phyloP scores from a whole-genome alignment of 2,113 vertebrate species.

The Crotalus horridus region DNA sequence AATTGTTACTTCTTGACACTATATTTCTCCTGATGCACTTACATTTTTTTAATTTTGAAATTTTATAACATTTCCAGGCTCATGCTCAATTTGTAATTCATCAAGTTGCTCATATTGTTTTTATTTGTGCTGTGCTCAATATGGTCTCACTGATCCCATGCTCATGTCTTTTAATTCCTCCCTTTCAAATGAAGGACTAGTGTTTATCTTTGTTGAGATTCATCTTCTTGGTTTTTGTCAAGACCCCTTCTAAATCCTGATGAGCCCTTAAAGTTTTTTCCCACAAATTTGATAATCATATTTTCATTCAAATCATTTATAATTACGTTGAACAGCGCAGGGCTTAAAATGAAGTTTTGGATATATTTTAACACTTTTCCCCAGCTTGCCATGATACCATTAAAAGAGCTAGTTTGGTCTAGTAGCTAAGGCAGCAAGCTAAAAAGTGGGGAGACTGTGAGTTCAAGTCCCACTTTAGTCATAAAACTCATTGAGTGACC shows the following conservation, averaged over 20 bases:
- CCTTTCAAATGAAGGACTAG: neutral
- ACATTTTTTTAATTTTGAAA: neutral
- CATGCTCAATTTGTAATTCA: neutral
- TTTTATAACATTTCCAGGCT: neutral
- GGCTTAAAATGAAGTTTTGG: neutral
- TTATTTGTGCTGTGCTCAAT: neutral
- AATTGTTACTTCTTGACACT: neutral
- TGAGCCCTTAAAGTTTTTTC: neutral
- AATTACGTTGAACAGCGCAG: neutral
- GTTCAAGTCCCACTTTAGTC: no score
- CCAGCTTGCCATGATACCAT: neutral
- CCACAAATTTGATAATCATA: neutral
- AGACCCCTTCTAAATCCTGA: neutral
- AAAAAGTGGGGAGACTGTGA: no score
- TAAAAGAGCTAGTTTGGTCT: neutral
- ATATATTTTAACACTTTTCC: neutral
- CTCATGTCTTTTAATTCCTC: neutral
- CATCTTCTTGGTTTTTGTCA: neutral
- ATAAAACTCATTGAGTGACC: no score
- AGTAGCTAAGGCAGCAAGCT: no score
- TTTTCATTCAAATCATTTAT: neutral
- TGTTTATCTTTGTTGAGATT: neutral
- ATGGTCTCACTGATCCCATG: neutral
- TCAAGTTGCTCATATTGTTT: neutral
- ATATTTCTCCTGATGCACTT: neutral